Evolutionary conservation across 1,140 invertebrate genomes (phyloP), one percentile per base, ranked within the genome.

Genomic region (Drosophila lacertosa): DNA sequence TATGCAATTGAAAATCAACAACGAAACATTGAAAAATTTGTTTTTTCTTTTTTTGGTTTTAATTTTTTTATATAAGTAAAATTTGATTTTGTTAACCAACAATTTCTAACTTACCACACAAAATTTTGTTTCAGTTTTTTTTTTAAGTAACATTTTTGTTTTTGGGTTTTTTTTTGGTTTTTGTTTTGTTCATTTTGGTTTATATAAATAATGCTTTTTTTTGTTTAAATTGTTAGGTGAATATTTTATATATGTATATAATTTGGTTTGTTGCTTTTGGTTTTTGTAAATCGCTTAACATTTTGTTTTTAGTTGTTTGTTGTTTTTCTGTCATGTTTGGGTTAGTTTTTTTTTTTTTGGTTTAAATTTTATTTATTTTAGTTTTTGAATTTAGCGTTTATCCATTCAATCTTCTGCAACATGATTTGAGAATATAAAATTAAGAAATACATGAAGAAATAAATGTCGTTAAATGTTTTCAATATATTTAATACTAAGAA

Each of bases 391-490:
- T 90, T 82, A 68, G 72, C 74, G 84, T 82, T 79, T 77, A 86
- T 90, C 89, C 89, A 89, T 90, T 91, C 89, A 91, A 91, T 91
- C 89, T 91, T 91, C 89, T 91, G 89, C 73, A 90, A 82, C 73
- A 90, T 89, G 89, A 89, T 89, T 89, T 64, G 70, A 84, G 74
- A 90, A 83, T 50, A n/a, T n/a, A n/a, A 86, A 86, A 86, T 72
- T 51, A 86, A 82, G 78, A 86, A 77, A 81, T 84, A 83, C 64
- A 90, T 89, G 74, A 90, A 90, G 83, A 89, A 88, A 75, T 77
- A 72, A 88, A 88, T 88, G 48, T 75, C 65, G 79, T 83, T 83
- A 83, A 83, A 77, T 75, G 72, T 83, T 58, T 82, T 78, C 72
- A 44, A 60, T 70, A 78, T 63, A 83, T 59, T 57, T 59, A 59